Conservation (phyloP, 2,113 vertebrate species). For the Ictalurus punctatus region DNA sequence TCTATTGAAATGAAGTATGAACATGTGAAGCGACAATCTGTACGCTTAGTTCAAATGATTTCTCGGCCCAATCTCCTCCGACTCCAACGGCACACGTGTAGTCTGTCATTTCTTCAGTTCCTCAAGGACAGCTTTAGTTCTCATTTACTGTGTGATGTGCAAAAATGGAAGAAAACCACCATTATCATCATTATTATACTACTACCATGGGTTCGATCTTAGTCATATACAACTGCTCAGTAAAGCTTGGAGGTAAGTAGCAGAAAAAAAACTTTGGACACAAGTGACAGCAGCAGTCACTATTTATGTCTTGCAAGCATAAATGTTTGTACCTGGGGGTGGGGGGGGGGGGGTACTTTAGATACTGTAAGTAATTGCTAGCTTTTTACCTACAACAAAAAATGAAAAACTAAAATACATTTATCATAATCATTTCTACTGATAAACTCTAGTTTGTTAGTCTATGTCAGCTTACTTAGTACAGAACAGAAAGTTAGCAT, state of each 20-base stretch:
- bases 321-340: neutral
- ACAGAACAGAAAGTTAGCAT: neutral
- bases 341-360: too few relatives aligned
- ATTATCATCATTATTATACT: neutral
- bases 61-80: neutral
- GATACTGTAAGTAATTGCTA: too few relatives aligned
- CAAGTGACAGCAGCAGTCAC: neutral
- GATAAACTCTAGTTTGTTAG: neutral
- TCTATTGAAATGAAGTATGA: neutral
- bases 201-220: neutral
- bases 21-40: neutral
- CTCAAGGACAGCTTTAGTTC: neutral
- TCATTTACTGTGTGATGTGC: neutral
- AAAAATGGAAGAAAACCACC: neutral
- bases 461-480: neutral
- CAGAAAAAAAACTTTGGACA: neutral
- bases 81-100: neutral
- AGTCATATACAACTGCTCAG: neutral
- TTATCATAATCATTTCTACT: neutral
- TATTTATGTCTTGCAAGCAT: neutral
- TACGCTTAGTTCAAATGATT: neutral
- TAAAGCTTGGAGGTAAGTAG: neutral
- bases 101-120: neutral
- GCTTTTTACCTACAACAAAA: too few relatives aligned
- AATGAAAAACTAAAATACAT: neutral